Conservation (phyloP, 2,797 vertebrate species). For the Hafferia zeledoni region DNA sequence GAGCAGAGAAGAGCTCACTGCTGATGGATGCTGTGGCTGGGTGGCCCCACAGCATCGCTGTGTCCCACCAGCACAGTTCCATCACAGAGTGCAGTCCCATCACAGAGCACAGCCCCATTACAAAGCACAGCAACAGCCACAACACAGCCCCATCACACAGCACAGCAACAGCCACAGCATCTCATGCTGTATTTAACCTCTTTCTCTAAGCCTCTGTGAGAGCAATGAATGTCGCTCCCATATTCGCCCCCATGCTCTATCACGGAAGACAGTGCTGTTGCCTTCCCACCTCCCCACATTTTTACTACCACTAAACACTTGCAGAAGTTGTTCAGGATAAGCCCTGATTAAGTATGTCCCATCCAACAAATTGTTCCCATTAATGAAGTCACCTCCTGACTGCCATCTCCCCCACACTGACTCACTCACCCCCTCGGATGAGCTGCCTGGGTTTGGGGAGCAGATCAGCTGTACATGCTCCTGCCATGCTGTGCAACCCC, state of each 20-base stretch:
- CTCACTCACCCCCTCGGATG: accelerated
- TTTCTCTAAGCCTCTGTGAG: neutral
- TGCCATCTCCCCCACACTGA: neutral
- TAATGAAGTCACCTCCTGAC: neutral
- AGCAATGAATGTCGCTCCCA: accelerated
- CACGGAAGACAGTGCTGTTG: neutral
- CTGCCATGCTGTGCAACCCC: neutral
- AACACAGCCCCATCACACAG: neutral
- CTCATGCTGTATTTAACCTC: neutral
- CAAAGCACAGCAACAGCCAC: neutral
- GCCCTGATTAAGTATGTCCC: neutral
- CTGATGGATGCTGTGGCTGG: accelerated
- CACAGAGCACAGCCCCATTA: neutral
- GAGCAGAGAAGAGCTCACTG: neutral
- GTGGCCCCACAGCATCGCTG: accelerated
- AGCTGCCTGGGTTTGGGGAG: neutral
- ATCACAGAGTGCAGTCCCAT: neutral
- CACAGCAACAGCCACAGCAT: neutral
- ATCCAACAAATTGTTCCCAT: neutral
- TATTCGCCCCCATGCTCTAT: neutral
- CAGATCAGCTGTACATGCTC: neutral
- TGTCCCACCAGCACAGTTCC: neutral
- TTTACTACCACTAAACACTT: accelerated
- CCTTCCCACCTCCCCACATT: accelerated
- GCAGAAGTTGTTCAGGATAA: neutral